phyloP scores from a whole-genome alignment of 1,140 invertebrate species.

The Thaumatotibia leucotreta region DNA sequence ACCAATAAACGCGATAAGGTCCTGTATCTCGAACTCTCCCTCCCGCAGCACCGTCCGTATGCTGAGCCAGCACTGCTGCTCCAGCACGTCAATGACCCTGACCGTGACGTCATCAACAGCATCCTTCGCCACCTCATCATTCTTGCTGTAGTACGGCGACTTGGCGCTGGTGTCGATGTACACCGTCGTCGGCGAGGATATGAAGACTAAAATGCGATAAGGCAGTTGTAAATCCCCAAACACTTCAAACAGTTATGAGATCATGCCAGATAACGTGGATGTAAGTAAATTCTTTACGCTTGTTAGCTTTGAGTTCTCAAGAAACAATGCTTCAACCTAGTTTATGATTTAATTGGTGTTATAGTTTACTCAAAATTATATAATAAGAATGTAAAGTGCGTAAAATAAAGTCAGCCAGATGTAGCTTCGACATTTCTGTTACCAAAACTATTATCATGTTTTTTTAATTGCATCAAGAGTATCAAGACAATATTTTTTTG shows the following conservation, averaged over 20 bases:
- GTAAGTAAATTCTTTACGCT: background rate
- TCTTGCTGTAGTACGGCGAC: constrained; percentile 63
- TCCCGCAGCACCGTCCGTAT: constrained; percentile 56
- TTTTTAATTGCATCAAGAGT: too few species aligned
- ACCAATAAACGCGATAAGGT: constrained; percentile 70
- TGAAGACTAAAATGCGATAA: constrained; percentile 56
- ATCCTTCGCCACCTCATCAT: constrained; percentile 47
- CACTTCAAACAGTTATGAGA: constrained; percentile 20
- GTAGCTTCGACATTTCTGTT: background rate
- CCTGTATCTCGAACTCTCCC: constrained; percentile 67
- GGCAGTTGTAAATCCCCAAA: constrained; percentile 18
- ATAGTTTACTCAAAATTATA: background rate
- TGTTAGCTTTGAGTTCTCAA: background rate
- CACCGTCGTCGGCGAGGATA: constrained; percentile 67
- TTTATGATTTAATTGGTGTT: background rate
- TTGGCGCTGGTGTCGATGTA: constrained; percentile 67
- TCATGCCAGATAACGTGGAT: background rate
- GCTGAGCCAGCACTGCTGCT: constrained; percentile 52
- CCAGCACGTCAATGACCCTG: constrained; percentile 48
- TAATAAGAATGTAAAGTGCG: too few species aligned
- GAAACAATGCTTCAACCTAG: background rate
- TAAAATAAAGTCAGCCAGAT: too few species aligned
- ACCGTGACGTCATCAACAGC: constrained; percentile 39
- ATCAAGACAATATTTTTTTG: too few species aligned
- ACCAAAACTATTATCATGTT: background rate